phyloP scores from a whole-genome alignment of 2,797 vertebrate species.

The Oreonectes daqikongensis region DNA sequence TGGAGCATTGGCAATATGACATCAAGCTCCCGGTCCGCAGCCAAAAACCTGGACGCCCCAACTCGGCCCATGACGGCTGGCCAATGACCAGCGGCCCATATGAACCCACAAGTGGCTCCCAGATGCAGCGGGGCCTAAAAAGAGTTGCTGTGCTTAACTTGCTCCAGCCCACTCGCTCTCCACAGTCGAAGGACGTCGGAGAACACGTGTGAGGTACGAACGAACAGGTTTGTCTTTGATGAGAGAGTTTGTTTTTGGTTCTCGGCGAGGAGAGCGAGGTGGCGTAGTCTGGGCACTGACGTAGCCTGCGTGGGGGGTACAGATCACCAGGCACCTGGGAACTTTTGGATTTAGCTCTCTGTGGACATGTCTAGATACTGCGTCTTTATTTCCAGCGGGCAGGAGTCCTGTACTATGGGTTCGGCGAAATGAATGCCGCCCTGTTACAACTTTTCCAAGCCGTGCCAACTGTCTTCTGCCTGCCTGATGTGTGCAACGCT shows the following conservation, averaged over 20 bases:
- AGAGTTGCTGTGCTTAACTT: constrained; percentile 19
- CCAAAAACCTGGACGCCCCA: constrained; percentile 33
- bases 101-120: constrained; percentile 46
- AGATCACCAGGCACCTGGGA: constrained; percentile 67
- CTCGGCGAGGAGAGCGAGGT: constrained; percentile 53
- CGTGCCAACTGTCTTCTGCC: constrained; percentile 70
- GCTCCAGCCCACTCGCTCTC: constrained; percentile 40
- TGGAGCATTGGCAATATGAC: constrained; percentile 67
- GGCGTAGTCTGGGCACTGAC: constrained; percentile 45
- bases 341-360: constrained; percentile 56
- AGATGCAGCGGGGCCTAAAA: constrained; percentile 41
- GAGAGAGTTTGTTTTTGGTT: constrained; percentile 54
- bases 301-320: constrained; percentile 39
- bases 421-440: constrained; percentile 75
- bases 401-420: constrained; percentile 57
- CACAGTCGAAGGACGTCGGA: constrained; percentile 23
- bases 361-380: constrained; percentile 65
- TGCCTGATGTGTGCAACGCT: constrained; percentile 61
- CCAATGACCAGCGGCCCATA: constrained; percentile 29
- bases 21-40: constrained; percentile 24
- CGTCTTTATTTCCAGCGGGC: constrained; percentile 76
- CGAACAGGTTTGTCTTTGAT: constrained; percentile 54
- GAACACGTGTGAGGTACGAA: constrained; percentile 49
- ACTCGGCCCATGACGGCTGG: constrained; percentile 19
- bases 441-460: constrained; percentile 70